Base-by-base conservation (phyloP, 2,113 vertebrate genomes). In the Maccullochella peelii region DNA sequence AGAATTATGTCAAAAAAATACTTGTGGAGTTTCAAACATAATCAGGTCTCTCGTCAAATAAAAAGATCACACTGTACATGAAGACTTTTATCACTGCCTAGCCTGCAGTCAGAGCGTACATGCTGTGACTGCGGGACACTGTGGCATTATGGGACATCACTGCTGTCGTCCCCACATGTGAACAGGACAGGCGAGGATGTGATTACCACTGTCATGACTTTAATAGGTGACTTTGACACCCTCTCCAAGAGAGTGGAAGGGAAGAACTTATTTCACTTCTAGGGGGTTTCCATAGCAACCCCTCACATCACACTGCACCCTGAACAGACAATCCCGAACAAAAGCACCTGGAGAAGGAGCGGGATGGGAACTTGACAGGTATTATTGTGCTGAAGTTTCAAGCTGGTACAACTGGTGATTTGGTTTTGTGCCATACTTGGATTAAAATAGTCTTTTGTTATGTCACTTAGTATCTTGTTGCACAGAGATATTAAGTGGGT, bases 241-340 rank as follows among this genome's bases (percentile, higher is more conserved):
- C 73, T 78, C 86, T 81, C 80, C 69, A 70, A 84, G 84, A 72
- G 71, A 87, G 55, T 1, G 57, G 59, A 71, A 57, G 52, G 68
- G 55, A 52, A 38, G 80, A 63, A 95, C 76, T 92, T 83, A 92
- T 93, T 93, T 95, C 94, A 91, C 93, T 95, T 94, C 81, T 83
- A 90, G 86, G 92, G 87, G 91, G 97, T 97, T 96, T 95, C 95
- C 94, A 96, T 95, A 80, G 93, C 89, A 93, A 95, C 91, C 88
- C 76, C 85, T 87, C 84, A 86, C 86, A 90, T 92, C 84, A 80
- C 49, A 76, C 79, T 72, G 80, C 88, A 67, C 79, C 83, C 88
- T 71, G 82, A 86, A 70, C 73, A 88, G 86, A 89, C 87, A 86
- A 89, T 92, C 80, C 84, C 36, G 81, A 91, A 93, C 89, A 94